Evolutionary conservation across 2,797 vertebrate species (phyloP).

Genomic region (Phrynocephalus guinanensis): DNA sequence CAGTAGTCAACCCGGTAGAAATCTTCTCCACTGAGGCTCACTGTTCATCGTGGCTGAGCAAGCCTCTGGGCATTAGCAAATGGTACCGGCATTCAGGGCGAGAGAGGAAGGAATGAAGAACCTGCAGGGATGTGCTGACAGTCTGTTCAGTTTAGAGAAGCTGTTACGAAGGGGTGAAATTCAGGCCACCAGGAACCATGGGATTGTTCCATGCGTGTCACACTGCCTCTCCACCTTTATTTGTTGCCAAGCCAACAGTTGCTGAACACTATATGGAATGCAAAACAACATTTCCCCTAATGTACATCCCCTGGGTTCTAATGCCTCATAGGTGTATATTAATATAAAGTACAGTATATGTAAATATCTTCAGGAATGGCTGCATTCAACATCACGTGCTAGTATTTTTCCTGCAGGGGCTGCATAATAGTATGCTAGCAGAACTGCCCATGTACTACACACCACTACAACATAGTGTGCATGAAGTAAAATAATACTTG

Average conservation of each 20-base stretch:
- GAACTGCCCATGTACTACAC: no score
- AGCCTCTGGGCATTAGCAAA: slow-evolving; percentile 13
- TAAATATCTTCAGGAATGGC: not conserved
- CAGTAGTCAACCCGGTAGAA: slow-evolving; percentile 25
- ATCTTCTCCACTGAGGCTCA: slow-evolving; percentile 2
- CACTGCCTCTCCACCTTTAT: not conserved
- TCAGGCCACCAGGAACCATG: not conserved
- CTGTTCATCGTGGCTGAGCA: slow-evolving; percentile 7
- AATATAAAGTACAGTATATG: no score
- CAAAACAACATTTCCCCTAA: not conserved
- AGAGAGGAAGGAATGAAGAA: not conserved
- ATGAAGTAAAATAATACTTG: no score
- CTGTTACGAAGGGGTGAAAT: slow-evolving; percentile 1
- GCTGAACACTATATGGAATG: not conserved
- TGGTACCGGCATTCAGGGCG: no score
- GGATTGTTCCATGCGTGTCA: not conserved
- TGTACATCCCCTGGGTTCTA: not conserved
- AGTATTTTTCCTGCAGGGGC: no score
- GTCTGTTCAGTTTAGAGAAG: not conserved
- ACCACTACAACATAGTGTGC: no score
- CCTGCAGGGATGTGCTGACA: not conserved
- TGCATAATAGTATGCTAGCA: no score
- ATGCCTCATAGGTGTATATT: not conserved
- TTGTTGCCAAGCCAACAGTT: not conserved
- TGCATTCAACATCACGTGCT: no score